These are phyloP conservation scores for Caenorhabditis sp. DNA, from an alignment of 2,888 invertebrate species.

Conservation along the genomic window DNA sequence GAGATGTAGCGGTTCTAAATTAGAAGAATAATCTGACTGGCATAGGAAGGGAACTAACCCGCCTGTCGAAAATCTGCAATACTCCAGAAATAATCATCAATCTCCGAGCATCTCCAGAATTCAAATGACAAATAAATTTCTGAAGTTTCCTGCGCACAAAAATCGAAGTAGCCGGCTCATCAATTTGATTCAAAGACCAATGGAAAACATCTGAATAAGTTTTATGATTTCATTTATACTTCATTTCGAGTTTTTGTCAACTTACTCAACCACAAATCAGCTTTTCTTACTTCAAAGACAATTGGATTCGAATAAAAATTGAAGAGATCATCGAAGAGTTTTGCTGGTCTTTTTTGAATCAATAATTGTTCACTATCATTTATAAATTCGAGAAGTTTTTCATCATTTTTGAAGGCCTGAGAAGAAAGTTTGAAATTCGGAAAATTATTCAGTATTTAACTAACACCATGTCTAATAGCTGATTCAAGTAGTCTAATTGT, in stretches of 20 bases:
- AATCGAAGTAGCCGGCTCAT: constrained; percentile 9
- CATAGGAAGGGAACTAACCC: background rate
- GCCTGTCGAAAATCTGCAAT: constrained; percentile 11
- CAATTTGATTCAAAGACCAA: constrained; percentile 15
- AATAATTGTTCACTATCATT: constrained; percentile 12
- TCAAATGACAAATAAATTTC: constrained; percentile 15
- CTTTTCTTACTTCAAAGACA: constrained; percentile 10
- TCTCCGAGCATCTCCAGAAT: constrained; percentile 20
- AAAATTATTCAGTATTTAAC: background rate
- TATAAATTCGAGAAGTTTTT: background rate
- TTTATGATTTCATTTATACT: background rate
- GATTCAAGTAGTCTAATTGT: constrained; percentile 25
- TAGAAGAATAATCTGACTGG: no score
- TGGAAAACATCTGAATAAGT: constrained; percentile 18
- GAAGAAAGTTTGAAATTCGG: background rate
- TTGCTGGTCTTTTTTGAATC: constrained; percentile 15
- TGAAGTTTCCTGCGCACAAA: constrained; percentile 20
- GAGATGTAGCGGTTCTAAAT: no score
- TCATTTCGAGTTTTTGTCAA: background rate
- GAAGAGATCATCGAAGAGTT: constrained; percentile 20
- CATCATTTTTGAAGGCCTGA: constrained; percentile 17
- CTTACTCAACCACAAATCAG: constrained; percentile 24
- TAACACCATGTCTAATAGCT: constrained; percentile 10
- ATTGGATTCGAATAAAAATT: constrained; percentile 8
- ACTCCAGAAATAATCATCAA: constrained; percentile 26